A percentile compares a stretch with the other conserved stretches of the same genome.
These are phyloP conservation scores for Ptychochromis oligacanthus DNA, from an alignment of 2,113 vertebrate species.

Conservation along the genomic window DNA sequence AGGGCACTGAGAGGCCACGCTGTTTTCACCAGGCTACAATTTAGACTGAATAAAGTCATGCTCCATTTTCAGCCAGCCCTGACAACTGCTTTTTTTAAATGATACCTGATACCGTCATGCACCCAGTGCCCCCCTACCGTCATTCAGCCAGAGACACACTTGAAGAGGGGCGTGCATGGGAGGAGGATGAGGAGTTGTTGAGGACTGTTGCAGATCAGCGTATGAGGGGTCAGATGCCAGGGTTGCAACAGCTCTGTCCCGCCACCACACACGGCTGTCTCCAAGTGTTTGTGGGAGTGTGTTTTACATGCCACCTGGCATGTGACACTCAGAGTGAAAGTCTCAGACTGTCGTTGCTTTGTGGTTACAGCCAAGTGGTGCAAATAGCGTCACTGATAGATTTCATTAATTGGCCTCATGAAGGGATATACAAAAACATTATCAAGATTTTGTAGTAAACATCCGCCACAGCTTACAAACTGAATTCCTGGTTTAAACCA, in stretches of 20 bases:
- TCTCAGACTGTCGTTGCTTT: neutral
- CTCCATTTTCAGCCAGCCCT: constrained; percentile 72
- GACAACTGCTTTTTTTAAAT: constrained; percentile 76
- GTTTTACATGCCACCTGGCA: constrained; percentile 42
- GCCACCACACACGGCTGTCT: constrained; percentile 35
- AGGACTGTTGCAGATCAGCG: constrained; percentile 49
- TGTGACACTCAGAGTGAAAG: constrained; percentile 20
- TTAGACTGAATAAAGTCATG: constrained; percentile 67
- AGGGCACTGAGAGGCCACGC: constrained; percentile 56
- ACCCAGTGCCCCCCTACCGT: constrained; percentile 12
- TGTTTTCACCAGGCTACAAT: constrained; percentile 62
- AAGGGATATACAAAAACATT: neutral
- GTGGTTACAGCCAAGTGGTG: neutral
- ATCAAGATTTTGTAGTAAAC: neutral
- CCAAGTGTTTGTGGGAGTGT: constrained; percentile 13
- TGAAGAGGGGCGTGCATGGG: constrained; percentile 45
- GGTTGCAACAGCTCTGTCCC: constrained; percentile 54
- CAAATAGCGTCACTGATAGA: neutral
- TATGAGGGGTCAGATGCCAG: constrained; percentile 59
- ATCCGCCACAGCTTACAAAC: neutral
- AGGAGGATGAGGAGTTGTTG: constrained; percentile 39
- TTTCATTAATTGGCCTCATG: neutral
- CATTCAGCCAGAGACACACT: constrained; percentile 58
- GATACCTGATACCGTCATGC: constrained; percentile 71
- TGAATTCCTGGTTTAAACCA: neutral